These are phyloP conservation scores for Eueremaeus valkanovi DNA, from an alignment of 2,888 invertebrate species.

Conservation along the genomic window DNA sequence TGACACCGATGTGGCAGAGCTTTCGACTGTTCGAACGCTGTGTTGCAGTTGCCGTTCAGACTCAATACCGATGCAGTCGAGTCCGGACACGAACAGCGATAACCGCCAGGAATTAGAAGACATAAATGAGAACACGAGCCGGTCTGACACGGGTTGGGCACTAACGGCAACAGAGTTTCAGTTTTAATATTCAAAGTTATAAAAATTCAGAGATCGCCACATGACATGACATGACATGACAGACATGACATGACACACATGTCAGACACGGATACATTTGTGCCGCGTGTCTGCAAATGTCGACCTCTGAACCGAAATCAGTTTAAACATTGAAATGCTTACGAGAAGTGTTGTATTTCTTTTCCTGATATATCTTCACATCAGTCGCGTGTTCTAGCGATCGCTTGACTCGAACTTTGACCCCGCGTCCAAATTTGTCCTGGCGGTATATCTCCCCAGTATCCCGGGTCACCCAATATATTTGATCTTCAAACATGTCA, in stretches of 20 bases:
- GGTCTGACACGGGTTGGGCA: constrained; percentile 59
- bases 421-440: constrained; percentile 95
- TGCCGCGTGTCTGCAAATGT: too few relatives aligned
- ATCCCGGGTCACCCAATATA: constrained; percentile 90
- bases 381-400: constrained; percentile 81
- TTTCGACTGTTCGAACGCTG: constrained; percentile 68
- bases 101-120: constrained; percentile 79
- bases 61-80: constrained; percentile 51
- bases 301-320: too few relatives aligned
- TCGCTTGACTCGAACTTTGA: constrained; percentile 73
- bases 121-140: constrained; percentile 87
- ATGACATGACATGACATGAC: not conserved
- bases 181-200: constrained; percentile 40
- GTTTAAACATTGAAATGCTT: too few relatives aligned
- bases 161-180: constrained; percentile 46
- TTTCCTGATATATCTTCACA: constrained; percentile 59
- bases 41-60: constrained; percentile 42
- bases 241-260: not conserved
- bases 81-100: constrained; percentile 87
- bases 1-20: constrained; percentile 70
- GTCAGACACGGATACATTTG: not conserved
- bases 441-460: constrained; percentile 80
- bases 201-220: too few relatives aligned
- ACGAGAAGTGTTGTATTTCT: constrained; percentile 66
- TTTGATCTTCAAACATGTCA: constrained; percentile 86